phyloP scores from a whole-genome alignment of 2,888 invertebrate species.

The Perizoma flavofasciatum region DNA sequence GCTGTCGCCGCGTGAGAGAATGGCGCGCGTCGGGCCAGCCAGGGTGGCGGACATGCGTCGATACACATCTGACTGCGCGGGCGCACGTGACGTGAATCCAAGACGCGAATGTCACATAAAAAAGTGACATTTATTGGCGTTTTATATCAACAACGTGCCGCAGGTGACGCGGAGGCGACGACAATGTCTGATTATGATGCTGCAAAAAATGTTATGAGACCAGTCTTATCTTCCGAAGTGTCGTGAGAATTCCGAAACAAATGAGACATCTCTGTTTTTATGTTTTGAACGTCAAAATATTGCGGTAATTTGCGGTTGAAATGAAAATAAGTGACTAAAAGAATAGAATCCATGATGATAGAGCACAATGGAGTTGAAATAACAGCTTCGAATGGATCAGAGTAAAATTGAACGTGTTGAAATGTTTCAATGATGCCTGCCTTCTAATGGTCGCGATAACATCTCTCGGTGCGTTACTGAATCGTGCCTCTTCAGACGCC shows the following conservation, averaged over 20 bases:
- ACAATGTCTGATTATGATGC: slow-evolving; percentile 70
- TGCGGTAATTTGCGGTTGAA: slow-evolving; percentile 44
- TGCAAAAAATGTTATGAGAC: slow-evolving; percentile 69
- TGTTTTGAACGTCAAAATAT: slow-evolving; percentile 40
- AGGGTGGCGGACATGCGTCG: slow-evolving; percentile 70
- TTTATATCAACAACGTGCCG: slow-evolving; percentile 80
- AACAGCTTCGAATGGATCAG: slow-evolving; percentile 60
- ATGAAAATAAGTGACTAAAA: slow-evolving; percentile 34
- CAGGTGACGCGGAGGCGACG: slow-evolving; percentile 69
- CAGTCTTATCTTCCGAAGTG: slow-evolving; percentile 62
- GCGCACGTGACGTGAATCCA: slow-evolving; percentile 78
- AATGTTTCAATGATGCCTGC: slow-evolving; percentile 72
- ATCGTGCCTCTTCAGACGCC: slow-evolving; percentile 78
- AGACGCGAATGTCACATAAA: slow-evolving; percentile 73
- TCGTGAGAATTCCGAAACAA: slow-evolving; percentile 64
- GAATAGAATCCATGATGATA: slow-evolving; percentile 44
- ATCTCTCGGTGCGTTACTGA: slow-evolving; percentile 79
- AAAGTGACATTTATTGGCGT: slow-evolving; percentile 83
- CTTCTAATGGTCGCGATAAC: slow-evolving; percentile 77
- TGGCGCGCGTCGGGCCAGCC: slow-evolving; percentile 61
- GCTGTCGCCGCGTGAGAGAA: slow-evolving; percentile 66
- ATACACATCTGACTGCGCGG: slow-evolving; percentile 72
- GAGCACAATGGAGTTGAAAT: slow-evolving; percentile 64
- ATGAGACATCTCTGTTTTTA: slow-evolving; percentile 48
- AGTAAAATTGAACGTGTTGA: slow-evolving; percentile 73